Evolutionary conservation across 1,140 invertebrate species (phyloP).

Genomic region (Zaprionus tsacasi): DNA sequence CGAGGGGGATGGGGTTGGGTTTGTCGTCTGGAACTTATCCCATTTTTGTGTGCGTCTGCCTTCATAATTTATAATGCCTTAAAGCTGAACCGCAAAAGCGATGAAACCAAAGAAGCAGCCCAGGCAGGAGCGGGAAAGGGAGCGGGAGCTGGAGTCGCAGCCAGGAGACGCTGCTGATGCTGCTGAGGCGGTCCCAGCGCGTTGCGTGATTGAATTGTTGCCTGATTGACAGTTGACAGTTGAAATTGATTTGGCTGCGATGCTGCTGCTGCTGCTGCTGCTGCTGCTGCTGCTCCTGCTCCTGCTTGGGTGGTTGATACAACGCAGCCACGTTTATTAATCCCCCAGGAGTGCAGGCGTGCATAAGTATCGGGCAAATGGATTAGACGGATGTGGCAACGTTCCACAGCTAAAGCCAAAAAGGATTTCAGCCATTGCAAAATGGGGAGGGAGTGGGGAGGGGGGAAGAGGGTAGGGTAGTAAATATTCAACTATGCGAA

Average conservation of each 20-base stretch:
- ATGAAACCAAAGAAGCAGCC: constrained; percentile 3
- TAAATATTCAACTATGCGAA: constrained; percentile 26
- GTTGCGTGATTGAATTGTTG: constrained; percentile 77
- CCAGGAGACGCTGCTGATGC: background rate
- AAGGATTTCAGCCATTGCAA: constrained; percentile 23
- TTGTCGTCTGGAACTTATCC: background rate
- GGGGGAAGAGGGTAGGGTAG: background rate
- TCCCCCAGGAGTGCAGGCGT: constrained; percentile 75
- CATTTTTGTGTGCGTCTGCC: background rate
- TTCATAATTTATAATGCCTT: constrained; percentile 47
- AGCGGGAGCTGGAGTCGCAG: background rate
- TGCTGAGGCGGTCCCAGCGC: constrained; percentile 31
- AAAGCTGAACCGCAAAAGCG: constrained; percentile 42
- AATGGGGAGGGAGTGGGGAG: background rate
- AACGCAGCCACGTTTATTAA: constrained; percentile 69
- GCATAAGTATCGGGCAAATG: constrained; percentile 82
- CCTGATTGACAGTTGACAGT: constrained; percentile 81
- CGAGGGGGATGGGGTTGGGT: background rate
- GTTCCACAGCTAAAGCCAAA: constrained; percentile 4
- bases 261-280: background rate
- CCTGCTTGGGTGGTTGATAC: constrained; percentile 61
- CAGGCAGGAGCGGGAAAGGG: background rate
- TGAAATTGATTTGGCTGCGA: constrained; percentile 74
- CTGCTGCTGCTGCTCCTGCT: background rate
- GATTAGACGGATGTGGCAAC: constrained; percentile 68